Conservation (phyloP, 2,888 invertebrate genomes). For the Chloromyia formosa region DNA sequence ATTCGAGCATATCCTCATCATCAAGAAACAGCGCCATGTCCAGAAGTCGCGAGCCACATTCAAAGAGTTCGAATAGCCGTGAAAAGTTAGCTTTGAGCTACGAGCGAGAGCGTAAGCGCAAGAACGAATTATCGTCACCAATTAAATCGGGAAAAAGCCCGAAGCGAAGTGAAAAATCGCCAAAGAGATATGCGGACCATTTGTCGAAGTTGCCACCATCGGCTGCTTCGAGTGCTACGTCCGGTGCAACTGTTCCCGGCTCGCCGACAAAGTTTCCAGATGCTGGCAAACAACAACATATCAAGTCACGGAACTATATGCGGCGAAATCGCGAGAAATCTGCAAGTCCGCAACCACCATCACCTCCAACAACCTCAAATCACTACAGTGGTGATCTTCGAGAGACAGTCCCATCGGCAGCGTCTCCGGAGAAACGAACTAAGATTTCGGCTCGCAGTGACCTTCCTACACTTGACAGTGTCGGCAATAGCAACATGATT, state of each 20-base stretch:
- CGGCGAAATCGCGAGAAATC: constrained; percentile 71
- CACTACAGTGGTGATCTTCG: constrained; percentile 51
- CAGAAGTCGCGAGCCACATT: constrained; percentile 31
- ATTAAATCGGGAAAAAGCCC: constrained; percentile 5
- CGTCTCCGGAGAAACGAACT: constrained; percentile 41
- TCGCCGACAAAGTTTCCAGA: constrained; percentile 65
- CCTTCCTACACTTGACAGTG: neutral
- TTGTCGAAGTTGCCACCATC: constrained; percentile 11
- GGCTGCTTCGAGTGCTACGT: constrained; percentile 26
- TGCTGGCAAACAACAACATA: constrained; percentile 66
- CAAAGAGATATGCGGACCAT: constrained; percentile 42
- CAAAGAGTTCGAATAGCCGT: neutral
- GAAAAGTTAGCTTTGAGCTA: constrained; percentile 17
- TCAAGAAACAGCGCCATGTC: constrained; percentile 18
- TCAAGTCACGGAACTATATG: constrained; percentile 73
- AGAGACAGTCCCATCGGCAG: neutral
- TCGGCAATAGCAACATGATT: neutral
- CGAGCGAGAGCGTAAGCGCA: constrained; percentile 15
- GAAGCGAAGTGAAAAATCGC: constrained; percentile 46
- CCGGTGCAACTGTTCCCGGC: constrained; percentile 8
- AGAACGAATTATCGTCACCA: constrained; percentile 6
- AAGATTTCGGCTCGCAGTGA: constrained; percentile 14
- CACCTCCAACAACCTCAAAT: constrained; percentile 39
- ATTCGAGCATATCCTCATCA: constrained; percentile 9
- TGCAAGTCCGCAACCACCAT: constrained; percentile 65